These are phyloP conservation scores for Megalops atlanticus DNA, from an alignment of 2,113 vertebrate genomes.

Conservation along the genomic window DNA sequence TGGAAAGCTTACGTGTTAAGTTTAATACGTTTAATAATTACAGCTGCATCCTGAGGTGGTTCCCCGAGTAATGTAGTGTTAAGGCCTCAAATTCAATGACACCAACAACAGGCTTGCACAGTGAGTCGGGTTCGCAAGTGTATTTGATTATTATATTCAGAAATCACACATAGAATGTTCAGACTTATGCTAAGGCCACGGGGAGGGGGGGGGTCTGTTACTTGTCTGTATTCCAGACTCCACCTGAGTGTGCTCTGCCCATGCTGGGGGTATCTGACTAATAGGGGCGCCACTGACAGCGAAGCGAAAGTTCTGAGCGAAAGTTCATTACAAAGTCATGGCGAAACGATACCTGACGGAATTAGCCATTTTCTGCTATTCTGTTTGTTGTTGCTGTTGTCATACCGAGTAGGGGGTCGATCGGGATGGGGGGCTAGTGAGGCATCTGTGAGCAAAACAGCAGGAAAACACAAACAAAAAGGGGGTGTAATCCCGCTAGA, in stretches of 20 bases:
- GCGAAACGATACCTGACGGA: constrained; percentile 31
- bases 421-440: constrained; percentile 43
- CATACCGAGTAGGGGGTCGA: constrained; percentile 52
- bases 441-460: constrained; percentile 44
- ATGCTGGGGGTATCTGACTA: constrained; percentile 42
- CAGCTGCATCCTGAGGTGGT: no score
- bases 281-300: constrained; percentile 38
- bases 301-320: constrained; percentile 38
- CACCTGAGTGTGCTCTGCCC: constrained; percentile 25
- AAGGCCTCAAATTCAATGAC: no score
- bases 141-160: no score
- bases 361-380: constrained; percentile 47
- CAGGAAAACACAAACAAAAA: constrained; percentile 45
- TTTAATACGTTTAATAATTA: constrained; percentile 33
- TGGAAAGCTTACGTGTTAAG: no score
- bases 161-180: no score
- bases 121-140: no score
- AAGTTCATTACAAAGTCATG: constrained; percentile 49
- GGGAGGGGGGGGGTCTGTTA: constrained; percentile 35
- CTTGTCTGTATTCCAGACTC: constrained; percentile 39
- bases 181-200: constrained; percentile 35
- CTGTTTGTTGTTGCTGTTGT: constrained; percentile 51
- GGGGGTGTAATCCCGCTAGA: constrained; percentile 43
- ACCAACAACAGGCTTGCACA: no score
- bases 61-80: no score